phyloP scores from a whole-genome alignment of 2,113 vertebrate species.

The Ailurus styani region DNA sequence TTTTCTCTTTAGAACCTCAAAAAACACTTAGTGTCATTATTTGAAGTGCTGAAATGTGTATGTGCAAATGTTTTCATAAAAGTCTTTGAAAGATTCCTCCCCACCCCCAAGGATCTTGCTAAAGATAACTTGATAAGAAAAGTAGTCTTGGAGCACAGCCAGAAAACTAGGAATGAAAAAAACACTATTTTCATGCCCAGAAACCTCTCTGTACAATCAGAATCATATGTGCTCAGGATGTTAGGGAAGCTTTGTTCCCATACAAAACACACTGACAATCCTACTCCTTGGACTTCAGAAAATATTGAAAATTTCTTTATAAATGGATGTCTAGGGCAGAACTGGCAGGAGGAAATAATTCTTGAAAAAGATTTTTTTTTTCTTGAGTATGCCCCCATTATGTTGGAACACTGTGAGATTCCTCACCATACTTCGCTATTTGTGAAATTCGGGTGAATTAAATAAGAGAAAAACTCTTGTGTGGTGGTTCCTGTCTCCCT shows the following conservation, averaged over 20 bases:
- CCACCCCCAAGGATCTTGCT: neutral
- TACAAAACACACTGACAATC: neutral
- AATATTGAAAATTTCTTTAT: neutral
- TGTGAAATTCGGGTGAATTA: neutral
- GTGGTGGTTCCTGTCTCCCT: neutral
- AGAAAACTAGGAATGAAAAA: conserved; percentile 25
- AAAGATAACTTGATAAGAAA: conserved; percentile 1
- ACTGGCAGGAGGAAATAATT: neutral
- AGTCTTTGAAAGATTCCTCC: neutral
- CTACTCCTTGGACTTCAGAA: neutral
- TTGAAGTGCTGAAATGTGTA: neutral
- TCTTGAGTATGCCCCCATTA: neutral
- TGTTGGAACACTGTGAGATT: neutral
- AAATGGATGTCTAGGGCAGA: neutral
- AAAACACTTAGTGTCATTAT: conserved; percentile 7
- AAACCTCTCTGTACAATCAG: neutral
- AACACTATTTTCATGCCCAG: neutral
- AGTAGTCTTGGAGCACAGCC: neutral
- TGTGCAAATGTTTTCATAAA: conserved; percentile 12
- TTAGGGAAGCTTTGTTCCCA: neutral
- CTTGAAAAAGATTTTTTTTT: neutral
- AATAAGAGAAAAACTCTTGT: neutral
- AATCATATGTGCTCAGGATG: conserved; percentile 13
- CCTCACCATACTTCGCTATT: neutral
- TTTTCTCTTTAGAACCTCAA: conserved; percentile 9